Percentiles rank a stretch among this genome's conserved stretches.
phyloP scores from a whole-genome alignment of 2,113 vertebrate species.

The Chaetura pelagica region DNA sequence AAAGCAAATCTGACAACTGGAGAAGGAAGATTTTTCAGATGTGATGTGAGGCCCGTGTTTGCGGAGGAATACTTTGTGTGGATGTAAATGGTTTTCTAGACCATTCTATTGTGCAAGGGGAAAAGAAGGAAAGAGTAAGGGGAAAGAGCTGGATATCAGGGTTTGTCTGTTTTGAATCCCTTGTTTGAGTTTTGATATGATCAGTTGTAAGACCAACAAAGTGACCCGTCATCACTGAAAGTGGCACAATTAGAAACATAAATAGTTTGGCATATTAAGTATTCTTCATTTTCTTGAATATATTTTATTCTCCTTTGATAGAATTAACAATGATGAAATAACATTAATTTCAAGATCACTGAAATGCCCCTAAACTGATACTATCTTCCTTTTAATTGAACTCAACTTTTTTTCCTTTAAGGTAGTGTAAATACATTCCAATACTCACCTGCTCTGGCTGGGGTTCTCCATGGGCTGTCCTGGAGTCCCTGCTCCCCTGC shows the following conservation, averaged over 20 bases:
- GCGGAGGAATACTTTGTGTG: background rate
- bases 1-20: background rate
- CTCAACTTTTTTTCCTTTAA: background rate
- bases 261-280: background rate
- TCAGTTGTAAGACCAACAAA: background rate
- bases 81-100: background rate
- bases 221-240: background rate
- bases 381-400: background rate
- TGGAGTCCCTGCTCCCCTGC: accelerated
- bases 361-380: background rate
- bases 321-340: background rate
- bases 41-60: background rate
- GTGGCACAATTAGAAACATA: background rate
- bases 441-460: background rate
- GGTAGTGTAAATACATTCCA: accelerated
- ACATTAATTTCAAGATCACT: background rate
- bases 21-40: background rate
- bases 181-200: background rate
- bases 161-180: background rate
- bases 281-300: background rate
- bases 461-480: accelerated
- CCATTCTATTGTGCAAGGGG: accelerated
- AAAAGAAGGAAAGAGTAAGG: background rate
- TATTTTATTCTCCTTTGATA: background rate
- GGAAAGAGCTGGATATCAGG: background rate